phyloP scores from a whole-genome alignment of 2,797 vertebrate species.

The Basileuterus tristriatus region DNA sequence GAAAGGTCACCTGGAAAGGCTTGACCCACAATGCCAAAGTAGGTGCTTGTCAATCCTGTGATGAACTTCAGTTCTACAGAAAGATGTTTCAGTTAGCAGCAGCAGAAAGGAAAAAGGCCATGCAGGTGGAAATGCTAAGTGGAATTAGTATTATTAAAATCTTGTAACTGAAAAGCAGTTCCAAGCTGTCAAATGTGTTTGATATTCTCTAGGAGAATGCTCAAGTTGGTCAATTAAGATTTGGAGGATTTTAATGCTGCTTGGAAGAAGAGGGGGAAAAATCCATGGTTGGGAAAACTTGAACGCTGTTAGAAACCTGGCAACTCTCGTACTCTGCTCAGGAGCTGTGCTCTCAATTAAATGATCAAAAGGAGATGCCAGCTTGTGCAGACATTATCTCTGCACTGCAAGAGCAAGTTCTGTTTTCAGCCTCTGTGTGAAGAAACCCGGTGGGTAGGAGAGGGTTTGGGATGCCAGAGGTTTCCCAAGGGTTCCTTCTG shows the following conservation, averaged over 20 bases:
- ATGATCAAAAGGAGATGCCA: not conserved
- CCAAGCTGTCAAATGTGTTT: not conserved
- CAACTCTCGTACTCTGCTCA: not conserved
- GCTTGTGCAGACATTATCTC: not conserved
- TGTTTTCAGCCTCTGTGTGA: not conserved
- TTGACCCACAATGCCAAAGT: not conserved
- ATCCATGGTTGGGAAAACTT: not conserved
- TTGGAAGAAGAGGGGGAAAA: not conserved
- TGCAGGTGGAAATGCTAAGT: not conserved
- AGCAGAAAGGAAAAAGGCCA: not conserved
- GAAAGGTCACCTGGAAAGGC: not conserved
- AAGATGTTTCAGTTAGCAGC: not conserved
- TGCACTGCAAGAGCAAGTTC: not conserved
- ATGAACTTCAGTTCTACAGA: not conserved
- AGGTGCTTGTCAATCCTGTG: not conserved
- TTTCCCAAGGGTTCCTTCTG: not conserved
- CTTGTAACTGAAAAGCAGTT: not conserved
- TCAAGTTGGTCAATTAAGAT: constrained; percentile 5
- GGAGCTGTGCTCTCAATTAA: not conserved
- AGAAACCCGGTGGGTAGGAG: not conserved
- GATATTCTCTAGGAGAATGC: not conserved
- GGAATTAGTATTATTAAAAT: constrained; percentile 8
- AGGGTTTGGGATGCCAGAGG: not conserved
- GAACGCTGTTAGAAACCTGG: constrained; percentile 1
- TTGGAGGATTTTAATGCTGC: constrained; percentile 34